Conservation (phyloP, 2,113 vertebrate genomes). For the Poeciliopsis retropinna region DNA sequence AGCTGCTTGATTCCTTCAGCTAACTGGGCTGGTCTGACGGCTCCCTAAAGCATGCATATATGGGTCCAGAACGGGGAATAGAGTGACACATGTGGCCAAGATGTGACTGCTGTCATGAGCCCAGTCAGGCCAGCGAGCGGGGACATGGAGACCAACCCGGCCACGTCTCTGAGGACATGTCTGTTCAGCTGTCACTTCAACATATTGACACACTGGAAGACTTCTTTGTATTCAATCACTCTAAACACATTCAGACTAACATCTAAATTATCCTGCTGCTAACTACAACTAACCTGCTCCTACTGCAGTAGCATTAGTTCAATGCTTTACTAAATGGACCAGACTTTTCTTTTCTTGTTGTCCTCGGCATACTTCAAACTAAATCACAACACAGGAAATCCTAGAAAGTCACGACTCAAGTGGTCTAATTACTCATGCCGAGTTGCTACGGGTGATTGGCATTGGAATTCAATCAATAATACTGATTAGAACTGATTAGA, state of each 20-base stretch:
- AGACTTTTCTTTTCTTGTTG: slow-evolving; percentile 23
- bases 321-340: slow-evolving; percentile 13
- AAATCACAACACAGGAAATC: slow-evolving; percentile 34
- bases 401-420: background rate
- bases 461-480: slow-evolving; percentile 42
- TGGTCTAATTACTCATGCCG: background rate
- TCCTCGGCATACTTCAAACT: slow-evolving; percentile 29
- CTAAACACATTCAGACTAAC: slow-evolving; percentile 28
- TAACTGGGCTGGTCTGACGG: slow-evolving; percentile 23
- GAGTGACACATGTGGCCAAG: slow-evolving; percentile 47
- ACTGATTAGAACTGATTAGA: slow-evolving; percentile 30
- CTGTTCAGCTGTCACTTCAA: slow-evolving; percentile 54
- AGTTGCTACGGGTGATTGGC: background rate
- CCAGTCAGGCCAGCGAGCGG: slow-evolving; percentile 58
- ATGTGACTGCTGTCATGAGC: slow-evolving; percentile 58
- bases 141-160: slow-evolving; percentile 39
- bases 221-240: slow-evolving; percentile 25
- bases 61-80: slow-evolving; percentile 22
- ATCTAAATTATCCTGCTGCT: slow-evolving; percentile 26
- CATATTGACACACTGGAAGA: slow-evolving; percentile 46
- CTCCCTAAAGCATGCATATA: slow-evolving; percentile 55
- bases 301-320: slow-evolving; percentile 24
- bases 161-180: slow-evolving; percentile 37
- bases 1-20: background rate
- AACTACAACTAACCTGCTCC: slow-evolving; percentile 31